Evolutionary conservation across 2,888 invertebrate species (phyloP), one percentile per base, ranked within the genome.

Genomic region (Lasioglossum malachurum): DNA sequence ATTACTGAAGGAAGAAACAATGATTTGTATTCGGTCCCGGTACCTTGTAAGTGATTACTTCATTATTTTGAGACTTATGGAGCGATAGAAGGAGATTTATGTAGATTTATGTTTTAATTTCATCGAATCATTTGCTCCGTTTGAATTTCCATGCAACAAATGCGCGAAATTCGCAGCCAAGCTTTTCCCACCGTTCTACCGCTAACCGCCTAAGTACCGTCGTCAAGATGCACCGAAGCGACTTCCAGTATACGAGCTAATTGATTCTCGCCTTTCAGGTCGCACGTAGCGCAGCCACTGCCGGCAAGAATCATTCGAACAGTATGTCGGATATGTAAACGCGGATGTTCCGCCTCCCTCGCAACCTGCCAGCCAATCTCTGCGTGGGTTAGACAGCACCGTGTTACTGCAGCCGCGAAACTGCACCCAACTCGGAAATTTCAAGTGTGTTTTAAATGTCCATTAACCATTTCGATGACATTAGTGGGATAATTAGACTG

Each of bases 321-420:
- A 49, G 49, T 49, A 49, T 49, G 49, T 49, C 49, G 49, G 38
- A 10, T 35, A 69, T 69, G 67, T 69, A 69, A 69, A 78, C 80
- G 87, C 78, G 78, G 80, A 78, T 82, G 76, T 83, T 73, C 78
- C 82, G 78, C 77, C 78, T 80, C 27, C 87, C 84, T 74, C 44
- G 78, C 75, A 77, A 77, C 78, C 67, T 46, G 80, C 57, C 23
- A 38, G 41, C 73, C 44, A 44, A 82, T 71, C 83, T 53, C 81
- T 82, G 89, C 89, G 88, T 89, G 89, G 89, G 89, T 82, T 86
- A 80, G 82, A 83, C 84, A 84, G 87, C 88, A 89, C 89, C 87
- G 88, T 87, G 88, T 90, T 90, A 88, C 79, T 46, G 71, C 80
- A 83, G 74, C 81, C 77, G 84, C 84, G 90, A 89, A 89, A 86